A percentile compares a stretch with the other conserved stretches of the same genome.
Evolutionary conservation across 53 echinoderm and acorn worm species (phyloP).

Genomic region (Holothuria scabra): DNA sequence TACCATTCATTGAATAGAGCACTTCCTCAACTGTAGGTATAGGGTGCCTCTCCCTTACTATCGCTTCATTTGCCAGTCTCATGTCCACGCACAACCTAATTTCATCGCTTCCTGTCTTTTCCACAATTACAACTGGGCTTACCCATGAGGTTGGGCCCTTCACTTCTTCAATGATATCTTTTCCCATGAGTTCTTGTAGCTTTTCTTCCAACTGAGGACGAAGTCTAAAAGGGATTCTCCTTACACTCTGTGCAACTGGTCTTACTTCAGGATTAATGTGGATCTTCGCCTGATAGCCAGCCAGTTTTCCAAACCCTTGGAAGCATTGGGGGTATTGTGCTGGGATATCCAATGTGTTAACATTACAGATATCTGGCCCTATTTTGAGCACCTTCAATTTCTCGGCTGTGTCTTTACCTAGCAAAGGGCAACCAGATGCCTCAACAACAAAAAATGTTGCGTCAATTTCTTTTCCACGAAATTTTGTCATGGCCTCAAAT

Average conservation of each 20-base stretch:
- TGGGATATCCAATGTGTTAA: not conserved
- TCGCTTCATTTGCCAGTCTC: constrained; percentile 50
- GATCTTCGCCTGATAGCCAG: constrained; percentile 16
- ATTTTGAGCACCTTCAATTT: not conserved
- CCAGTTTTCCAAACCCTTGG: constrained; percentile 33
- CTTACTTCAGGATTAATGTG: constrained; percentile 17
- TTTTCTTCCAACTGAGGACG: constrained; percentile 47
- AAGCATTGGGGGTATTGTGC: constrained; percentile 16
- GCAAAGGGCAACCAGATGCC: not conserved
- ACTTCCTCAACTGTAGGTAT: constrained; percentile 48
- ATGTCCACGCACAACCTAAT: constrained; percentile 50
- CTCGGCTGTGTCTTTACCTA: constrained; percentile 19
- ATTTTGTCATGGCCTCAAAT: not conserved
- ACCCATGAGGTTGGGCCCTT: constrained; percentile 56
- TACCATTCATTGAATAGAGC: constrained; percentile 7
- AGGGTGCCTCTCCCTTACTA: constrained; percentile 51
- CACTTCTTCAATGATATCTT: constrained; percentile 33
- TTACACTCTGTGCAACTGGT: constrained; percentile 56
- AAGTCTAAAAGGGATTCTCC: constrained; percentile 55
- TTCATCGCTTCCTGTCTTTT: constrained; percentile 23
- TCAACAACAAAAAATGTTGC: constrained; percentile 33
- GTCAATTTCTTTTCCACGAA: not conserved
- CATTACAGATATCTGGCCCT: not conserved
- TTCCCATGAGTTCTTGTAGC: constrained; percentile 34
- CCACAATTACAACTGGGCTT: constrained; percentile 45